Evolutionary conservation across 2,888 invertebrate genomes (phyloP), one percentile per base, ranked within the genome.

Genomic region (Chalcosyrphus nemorum): DNA sequence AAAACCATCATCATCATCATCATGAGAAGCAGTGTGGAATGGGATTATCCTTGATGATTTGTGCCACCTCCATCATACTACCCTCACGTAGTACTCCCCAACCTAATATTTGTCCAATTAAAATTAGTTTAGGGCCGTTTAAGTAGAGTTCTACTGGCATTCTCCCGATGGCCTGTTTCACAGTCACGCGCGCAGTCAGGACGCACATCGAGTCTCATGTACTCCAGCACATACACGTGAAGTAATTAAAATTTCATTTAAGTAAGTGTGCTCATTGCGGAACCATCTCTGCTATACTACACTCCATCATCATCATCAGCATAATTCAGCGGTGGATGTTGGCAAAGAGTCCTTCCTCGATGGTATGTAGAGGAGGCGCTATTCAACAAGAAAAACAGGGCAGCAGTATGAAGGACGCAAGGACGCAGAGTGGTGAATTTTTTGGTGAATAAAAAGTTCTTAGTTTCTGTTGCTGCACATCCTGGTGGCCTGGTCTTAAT

Each of bases 211-310:
- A n/a, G n/a, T n/a, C 7, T 47, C 17, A n/a, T 17, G 2, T 5
- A 47, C 32, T 1, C 41, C 13, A n/a, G 47, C 6, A 29, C 29
- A 7, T 35, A 61, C 74, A 80, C 80, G 80, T 59, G 68, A 80
- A 80, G 65, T 80, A 80, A 80, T 74, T 80, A 80, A 80, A 80
- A 80, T 80, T 74, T 66, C 80, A 80, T 80, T 80, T 80, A 66
- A 74, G 59, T 80, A 80, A 80, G 74, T 80, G 80, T 66, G 61
- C 59, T 80, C 74, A 61, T 61, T 80, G 66, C 54, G 13, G 63
- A 71, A 24, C 63, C 54, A 27, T 72, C 43, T 35, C 24, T 32
- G 1, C 7, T 2, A 7, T 19, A 43, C 47, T 21, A 43, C 50
- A 38, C 78, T 54, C 15, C 52, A 56, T 15, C 56, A 41, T 13